Conservation (phyloP, 2,888 invertebrate genomes). For the Ypsolopha scabrella region DNA sequence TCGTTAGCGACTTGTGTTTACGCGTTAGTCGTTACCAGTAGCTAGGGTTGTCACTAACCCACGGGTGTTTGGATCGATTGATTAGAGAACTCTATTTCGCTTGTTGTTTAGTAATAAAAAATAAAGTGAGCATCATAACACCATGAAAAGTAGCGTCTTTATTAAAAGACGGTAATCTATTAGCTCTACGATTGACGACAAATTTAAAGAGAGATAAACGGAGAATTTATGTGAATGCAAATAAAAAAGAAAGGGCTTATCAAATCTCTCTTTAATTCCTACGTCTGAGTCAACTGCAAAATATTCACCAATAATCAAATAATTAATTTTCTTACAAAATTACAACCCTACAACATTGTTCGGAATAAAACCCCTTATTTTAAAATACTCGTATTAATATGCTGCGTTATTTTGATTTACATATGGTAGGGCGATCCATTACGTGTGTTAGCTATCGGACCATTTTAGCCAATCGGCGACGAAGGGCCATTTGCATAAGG, state of each 20-base stretch:
- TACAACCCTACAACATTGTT: conserved; percentile 27
- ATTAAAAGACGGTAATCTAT: too few species aligned
- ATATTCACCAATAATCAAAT: conserved; percentile 1
- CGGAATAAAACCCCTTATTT: conserved; percentile 37
- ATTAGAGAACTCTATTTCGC: too few species aligned
- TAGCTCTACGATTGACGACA: too few species aligned
- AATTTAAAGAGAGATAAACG: too few species aligned
- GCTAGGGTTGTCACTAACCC: conserved; percentile 60
- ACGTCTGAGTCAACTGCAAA: not conserved
- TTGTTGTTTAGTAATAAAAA: too few species aligned
- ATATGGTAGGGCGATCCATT: conserved; percentile 45
- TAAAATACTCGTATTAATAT: conserved; percentile 40
- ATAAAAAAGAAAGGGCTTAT: too few species aligned
- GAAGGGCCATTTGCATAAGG: conserved; percentile 21
- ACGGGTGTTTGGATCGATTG: conserved; percentile 25
- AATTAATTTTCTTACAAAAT: not conserved
- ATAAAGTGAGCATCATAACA: too few species aligned
- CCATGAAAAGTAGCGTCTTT: too few species aligned
- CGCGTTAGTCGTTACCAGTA: conserved; percentile 53
- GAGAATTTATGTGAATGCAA: too few species aligned
- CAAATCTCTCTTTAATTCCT: too few species aligned
- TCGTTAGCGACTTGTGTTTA: conserved; percentile 69
- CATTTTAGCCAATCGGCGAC: conserved; percentile 11
- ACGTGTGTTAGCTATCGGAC: conserved; percentile 17
- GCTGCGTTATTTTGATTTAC: conserved; percentile 44